Conservation (phyloP, 2,797 vertebrate species). For the Peromyscus eremicus region DNA sequence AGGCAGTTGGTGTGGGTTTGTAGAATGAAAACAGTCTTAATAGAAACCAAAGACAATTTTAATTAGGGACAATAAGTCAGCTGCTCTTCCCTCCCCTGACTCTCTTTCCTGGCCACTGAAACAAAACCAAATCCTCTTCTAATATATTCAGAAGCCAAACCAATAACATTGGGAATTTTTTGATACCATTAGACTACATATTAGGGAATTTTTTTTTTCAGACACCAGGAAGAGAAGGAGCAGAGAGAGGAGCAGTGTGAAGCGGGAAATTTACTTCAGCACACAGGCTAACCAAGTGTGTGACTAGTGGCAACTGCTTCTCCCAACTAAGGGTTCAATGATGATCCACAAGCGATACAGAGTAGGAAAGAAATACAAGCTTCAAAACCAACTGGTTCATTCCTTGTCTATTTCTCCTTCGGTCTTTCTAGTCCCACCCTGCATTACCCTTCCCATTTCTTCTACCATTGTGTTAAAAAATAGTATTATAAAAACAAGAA, state of each 20-base stretch:
- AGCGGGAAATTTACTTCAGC: background rate
- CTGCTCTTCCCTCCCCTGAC: background rate
- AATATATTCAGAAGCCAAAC: slow-evolving; percentile 62
- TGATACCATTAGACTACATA: slow-evolving; percentile 11
- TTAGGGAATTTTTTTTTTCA: background rate
- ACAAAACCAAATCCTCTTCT: slow-evolving; percentile 12
- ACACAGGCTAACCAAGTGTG: background rate
- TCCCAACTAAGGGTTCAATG: background rate
- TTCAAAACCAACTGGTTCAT: background rate
- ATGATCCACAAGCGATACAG: background rate
- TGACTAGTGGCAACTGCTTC: background rate
- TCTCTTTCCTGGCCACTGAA: background rate
- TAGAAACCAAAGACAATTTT: slow-evolving; percentile 70
- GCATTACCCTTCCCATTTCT: background rate
- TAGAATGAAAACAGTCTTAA: slow-evolving; percentile 65
- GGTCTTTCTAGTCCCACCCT: background rate
- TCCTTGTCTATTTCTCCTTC: background rate
- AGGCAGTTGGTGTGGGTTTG: slow-evolving; percentile 15
- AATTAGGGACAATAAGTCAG: slow-evolving; percentile 52
- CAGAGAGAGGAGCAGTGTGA: background rate
- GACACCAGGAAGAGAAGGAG: background rate
- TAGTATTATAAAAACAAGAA: background rate
- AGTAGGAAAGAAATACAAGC: background rate
- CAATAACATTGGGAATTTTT: slow-evolving; percentile 38
- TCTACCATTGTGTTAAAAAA: slow-evolving; percentile 18